Evolutionary conservation across 2,113 vertebrate genomes (phyloP).

Genomic region (Clarias gariepinus): DNA sequence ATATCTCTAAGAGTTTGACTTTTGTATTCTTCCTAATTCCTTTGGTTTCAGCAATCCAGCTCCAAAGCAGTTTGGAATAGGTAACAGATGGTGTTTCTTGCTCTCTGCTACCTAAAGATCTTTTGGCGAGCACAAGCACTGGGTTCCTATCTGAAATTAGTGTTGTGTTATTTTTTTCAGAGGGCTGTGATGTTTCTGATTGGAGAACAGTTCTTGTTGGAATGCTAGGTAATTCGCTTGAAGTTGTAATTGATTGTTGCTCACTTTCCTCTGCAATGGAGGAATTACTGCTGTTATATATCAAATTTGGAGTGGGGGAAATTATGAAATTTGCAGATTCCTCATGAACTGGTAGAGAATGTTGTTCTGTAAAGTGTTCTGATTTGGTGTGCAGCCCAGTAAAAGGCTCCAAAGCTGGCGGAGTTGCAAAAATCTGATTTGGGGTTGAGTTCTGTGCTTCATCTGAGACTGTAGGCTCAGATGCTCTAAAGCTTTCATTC

Average conservation of each 20-base stretch:
- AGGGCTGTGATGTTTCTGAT: background rate
- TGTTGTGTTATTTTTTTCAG: conserved; percentile 1
- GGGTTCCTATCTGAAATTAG: conserved; percentile 27
- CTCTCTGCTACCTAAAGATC: conserved; percentile 45
- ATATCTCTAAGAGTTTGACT: background rate
- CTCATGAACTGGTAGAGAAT: background rate
- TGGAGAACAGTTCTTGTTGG: conserved; percentile 14
- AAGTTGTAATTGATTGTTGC: background rate
- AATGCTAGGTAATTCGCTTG: conserved; percentile 11
- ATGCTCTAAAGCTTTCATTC: background rate
- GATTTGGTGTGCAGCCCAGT: background rate
- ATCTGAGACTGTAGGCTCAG: background rate
- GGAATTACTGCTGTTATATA: conserved; percentile 17
- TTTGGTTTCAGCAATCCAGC: background rate
- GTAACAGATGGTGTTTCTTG: conserved; percentile 23
- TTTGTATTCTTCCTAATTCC: background rate
- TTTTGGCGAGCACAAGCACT: conserved; percentile 43
- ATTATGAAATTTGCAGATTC: conserved; percentile 1
- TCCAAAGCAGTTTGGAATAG: background rate
- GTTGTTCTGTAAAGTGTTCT: background rate
- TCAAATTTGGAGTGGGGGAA: background rate
- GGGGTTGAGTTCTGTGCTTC: background rate
- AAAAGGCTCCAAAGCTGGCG: background rate
- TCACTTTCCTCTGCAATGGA: background rate
- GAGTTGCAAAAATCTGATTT: background rate